phyloP scores from a whole-genome alignment of 2,888 invertebrate species.

The Microctonus brassicae region DNA sequence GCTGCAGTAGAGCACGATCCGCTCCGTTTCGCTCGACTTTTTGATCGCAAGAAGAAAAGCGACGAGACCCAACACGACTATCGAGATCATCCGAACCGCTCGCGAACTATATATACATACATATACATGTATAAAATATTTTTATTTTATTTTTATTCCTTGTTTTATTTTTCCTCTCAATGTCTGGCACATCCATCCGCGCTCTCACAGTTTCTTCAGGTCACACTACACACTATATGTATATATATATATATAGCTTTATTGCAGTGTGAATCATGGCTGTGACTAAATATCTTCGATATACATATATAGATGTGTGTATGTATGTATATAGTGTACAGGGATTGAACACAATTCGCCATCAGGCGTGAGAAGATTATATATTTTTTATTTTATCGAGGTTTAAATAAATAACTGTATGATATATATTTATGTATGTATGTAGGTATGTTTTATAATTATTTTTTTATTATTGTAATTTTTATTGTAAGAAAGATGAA shows the following conservation, averaged over 20 bases:
- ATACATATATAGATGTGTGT: background rate
- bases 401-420: background rate
- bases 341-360: background rate
- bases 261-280: constrained; percentile 23
- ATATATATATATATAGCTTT: background rate
- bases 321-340: no score
- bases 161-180: constrained; percentile 34
- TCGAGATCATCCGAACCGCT: background rate
- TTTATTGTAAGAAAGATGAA: constrained; percentile 1
- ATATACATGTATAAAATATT: no score
- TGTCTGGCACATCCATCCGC: constrained; percentile 44
- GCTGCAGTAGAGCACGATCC: constrained; percentile 30
- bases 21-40: constrained; percentile 45
- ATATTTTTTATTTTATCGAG: constrained; percentile 5
- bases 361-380: constrained; percentile 25
- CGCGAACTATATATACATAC: background rate
- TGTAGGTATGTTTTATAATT: constrained; percentile 5
- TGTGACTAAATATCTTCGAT: constrained; percentile 26
- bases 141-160: constrained; percentile 26
- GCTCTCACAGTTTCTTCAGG: constrained; percentile 30
- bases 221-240: constrained; percentile 13
- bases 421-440: constrained; percentile 8
- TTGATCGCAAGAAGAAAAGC: constrained; percentile 23
- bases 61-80: constrained; percentile 13
- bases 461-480: constrained; percentile 11